A percentile compares a stretch with the other conserved stretches of the same genome.
Conservation (phyloP, 2,888 invertebrate genomes). For the Odontomyia ornata region DNA sequence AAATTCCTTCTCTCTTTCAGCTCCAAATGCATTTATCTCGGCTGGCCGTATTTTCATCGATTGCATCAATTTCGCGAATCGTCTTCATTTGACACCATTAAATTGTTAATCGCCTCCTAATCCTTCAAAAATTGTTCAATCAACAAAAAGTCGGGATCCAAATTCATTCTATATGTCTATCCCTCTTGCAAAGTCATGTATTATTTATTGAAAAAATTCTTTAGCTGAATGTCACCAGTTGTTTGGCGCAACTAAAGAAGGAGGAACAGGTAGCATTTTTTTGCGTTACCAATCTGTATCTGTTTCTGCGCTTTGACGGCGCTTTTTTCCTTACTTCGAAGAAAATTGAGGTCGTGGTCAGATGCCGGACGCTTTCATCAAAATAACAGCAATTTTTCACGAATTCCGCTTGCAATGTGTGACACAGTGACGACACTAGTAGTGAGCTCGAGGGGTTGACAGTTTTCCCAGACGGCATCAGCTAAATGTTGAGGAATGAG, state of each 20-base stretch:
- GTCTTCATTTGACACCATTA: too few relatives aligned
- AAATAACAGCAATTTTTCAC: conserved; percentile 7
- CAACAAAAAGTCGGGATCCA: too few relatives aligned
- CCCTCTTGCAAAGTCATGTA: too few relatives aligned
- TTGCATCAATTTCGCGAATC: too few relatives aligned
- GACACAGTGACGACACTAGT: conserved; percentile 18
- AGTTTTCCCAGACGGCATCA: neutral
- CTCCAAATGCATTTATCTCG: too few relatives aligned
- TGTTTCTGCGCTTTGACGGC: neutral
- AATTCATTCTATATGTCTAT: too few relatives aligned
- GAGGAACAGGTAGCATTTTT: conserved; percentile 8
- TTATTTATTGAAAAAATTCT: neutral
- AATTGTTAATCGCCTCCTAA: too few relatives aligned
- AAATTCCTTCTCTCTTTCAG: too few relatives aligned
- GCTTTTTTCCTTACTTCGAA: neutral
- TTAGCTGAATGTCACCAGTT: neutral
- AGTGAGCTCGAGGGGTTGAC: neutral
- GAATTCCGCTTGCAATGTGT: neutral
- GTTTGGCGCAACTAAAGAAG: neutral
- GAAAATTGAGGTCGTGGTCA: conserved; percentile 32
- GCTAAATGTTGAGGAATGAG: neutral
- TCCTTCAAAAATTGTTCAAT: too few relatives aligned
- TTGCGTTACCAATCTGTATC: neutral
- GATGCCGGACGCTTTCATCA: conserved; percentile 18
- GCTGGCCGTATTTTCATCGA: too few relatives aligned